These are phyloP conservation scores for Temnothorax curvispinosus DNA, from an alignment of 1,140 invertebrate genomes.

Conservation along the genomic window DNA sequence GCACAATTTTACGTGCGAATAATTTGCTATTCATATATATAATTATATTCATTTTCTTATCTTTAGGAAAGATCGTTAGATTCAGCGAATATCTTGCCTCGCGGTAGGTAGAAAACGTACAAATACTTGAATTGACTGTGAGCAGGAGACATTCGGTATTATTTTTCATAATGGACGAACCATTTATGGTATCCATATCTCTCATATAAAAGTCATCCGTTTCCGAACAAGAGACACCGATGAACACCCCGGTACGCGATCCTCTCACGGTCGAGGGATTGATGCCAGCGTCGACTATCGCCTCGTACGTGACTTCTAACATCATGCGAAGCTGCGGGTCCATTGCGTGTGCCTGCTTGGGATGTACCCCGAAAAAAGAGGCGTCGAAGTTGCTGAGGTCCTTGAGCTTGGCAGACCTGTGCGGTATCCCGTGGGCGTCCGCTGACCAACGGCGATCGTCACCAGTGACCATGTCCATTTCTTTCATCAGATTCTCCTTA, in stretches of 20 bases:
- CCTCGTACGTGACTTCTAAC: slow-evolving; percentile 97
- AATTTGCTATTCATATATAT: no score
- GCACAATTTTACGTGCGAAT: no score
- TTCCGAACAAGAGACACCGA: slow-evolving; percentile 95
- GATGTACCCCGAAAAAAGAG: slow-evolving; percentile 97
- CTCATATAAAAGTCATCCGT: slow-evolving; percentile 93
- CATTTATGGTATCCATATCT: slow-evolving; percentile 92
- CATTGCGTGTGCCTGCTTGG: slow-evolving; percentile 97
- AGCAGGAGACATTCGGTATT: background rate
- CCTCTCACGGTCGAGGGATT: slow-evolving; percentile 93
- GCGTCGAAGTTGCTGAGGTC: slow-evolving; percentile 95
- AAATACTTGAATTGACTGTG: background rate
- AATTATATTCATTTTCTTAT: background rate
- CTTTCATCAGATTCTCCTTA: slow-evolving; percentile 93
- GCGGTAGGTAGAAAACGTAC: background rate
- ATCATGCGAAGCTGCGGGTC: slow-evolving; percentile 97
- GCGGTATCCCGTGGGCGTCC: slow-evolving; percentile 93
- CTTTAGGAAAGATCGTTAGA: background rate
- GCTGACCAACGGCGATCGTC: slow-evolving; percentile 93
- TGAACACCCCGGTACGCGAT: slow-evolving; percentile 95
- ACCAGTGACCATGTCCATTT: slow-evolving; percentile 95
- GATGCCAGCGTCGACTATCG: slow-evolving; percentile 96
- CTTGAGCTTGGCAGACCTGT: slow-evolving; percentile 95
- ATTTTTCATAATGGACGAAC: slow-evolving; percentile 79
- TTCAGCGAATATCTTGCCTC: background rate